Base-by-base conservation (phyloP, 2,888 invertebrate species). In the Liopterus haemorrhoidalis region DNA sequence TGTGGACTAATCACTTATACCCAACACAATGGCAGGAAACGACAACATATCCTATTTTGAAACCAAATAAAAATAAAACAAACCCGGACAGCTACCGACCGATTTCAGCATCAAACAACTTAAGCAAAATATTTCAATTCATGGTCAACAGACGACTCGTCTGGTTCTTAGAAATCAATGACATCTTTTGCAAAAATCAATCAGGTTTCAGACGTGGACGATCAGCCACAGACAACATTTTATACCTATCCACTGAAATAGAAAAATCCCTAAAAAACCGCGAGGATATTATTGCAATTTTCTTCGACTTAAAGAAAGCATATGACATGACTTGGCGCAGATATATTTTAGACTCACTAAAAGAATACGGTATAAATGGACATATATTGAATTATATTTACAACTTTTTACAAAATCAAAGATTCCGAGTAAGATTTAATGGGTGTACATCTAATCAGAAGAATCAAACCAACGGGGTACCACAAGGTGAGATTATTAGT, bases 11-110 rank as follows among this genome's bases (percentile, higher is more conserved):
- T 9, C 8, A 16, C 11, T 3, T 3, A 9, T 33, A 16, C 19
- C 33, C 33, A 2, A 8, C 16, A 15, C 9, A 12, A 2, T 33
- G 18, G 33, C 11, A 8, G 5, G 16, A 16, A 3, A 6, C 19
- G 2, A 16, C 19, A 6, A 33, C 19, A 32, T 3, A 14, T 32
- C 5, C 32, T 14, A 32, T 32, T 12, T 32, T 32, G 15, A 32
- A 32, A 32, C 16, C 33, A 33, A 33, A 33, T 11, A 33, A 33
- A 16, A 12, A 12, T 11, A 33, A 33, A 33, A 33, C 33, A n/a
- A 11, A 33, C 11, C n/a, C 18, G 3, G 5, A 6, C 16, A 33
- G 19, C 11, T 33, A 33, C 33, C 5, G 15, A 33, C 33, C 33
- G 3, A 33, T 33, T 16, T 15, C 33, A 15, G 6, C 19, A 8